A percentile compares a stretch with the other conserved stretches of the same genome.
Evolutionary conservation across 1,140 invertebrate species (phyloP).

Genomic region (Drosophila nannoptera): DNA sequence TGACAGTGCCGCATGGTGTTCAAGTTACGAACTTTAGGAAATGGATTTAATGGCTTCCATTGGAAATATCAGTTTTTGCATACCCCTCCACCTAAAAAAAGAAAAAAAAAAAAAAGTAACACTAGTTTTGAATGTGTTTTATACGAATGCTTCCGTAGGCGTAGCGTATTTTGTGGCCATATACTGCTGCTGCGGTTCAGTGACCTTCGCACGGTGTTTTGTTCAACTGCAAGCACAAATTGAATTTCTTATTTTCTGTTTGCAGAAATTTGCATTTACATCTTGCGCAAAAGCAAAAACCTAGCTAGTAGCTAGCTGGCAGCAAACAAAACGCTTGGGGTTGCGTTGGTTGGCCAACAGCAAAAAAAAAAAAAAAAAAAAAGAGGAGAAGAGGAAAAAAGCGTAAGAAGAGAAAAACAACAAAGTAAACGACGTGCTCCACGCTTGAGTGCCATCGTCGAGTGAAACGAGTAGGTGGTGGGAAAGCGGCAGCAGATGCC

Average conservation of each 20-base stretch:
- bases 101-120: constrained; percentile 23
- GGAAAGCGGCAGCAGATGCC: constrained; percentile 3
- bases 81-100: constrained; percentile 6
- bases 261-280: constrained; percentile 76
- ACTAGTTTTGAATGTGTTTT: constrained; percentile 51
- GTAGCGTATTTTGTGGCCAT: not conserved
- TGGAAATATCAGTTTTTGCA: constrained; percentile 61
- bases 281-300: constrained; percentile 52
- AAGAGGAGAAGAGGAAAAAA: constrained; percentile 14
- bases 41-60: constrained; percentile 73
- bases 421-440: constrained; percentile 11
- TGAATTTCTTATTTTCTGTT: constrained; percentile 39
- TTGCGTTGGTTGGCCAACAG: constrained; percentile 55
- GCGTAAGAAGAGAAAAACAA: constrained; percentile 24
- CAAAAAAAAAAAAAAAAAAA: constrained; percentile 32
- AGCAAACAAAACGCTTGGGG: constrained; percentile 57
- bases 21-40: constrained; percentile 32
- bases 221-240: constrained; percentile 40
- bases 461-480: constrained; percentile 19
- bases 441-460: constrained; percentile 51
- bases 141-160: constrained; percentile 1
- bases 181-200: constrained; percentile 29
- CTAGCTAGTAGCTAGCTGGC: too few species aligned
- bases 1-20: not conserved
- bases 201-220: constrained; percentile 35